Base-by-base conservation (phyloP, 2,888 invertebrate genomes). In the Clepsis dumicolana region DNA sequence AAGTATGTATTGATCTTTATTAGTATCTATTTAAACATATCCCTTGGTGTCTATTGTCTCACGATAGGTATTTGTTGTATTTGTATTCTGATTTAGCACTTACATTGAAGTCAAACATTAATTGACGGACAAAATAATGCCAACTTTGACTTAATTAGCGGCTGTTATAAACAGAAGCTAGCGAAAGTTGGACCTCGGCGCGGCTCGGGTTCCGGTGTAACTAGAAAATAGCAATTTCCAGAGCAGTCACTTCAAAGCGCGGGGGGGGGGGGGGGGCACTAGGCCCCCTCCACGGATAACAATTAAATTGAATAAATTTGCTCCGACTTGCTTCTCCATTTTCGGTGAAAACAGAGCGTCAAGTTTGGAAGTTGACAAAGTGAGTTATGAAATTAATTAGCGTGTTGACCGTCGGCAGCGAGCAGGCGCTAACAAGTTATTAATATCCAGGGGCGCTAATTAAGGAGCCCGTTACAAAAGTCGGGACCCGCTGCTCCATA, bases 331-430 rank as follows among this genome's bases (percentile, higher is more conserved):
- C 64, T 64, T 48, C 48, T 44, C 57, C 64, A 50, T 25, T 65
- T 56, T 57, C 50, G 50, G 48, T 35, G 32, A 65, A 65, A 65
- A 65, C 64, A 65, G 48, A 38, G 35, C 38, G 64, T 21, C 64
- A 65, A 59, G 48, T 18, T 64, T 52, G 52, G 59, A 65, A 65
- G 65, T 65, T 65, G 52, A 60, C 65, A 65, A 65, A 65, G 59
- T 52, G 52, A 65, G 65, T 65, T 65, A 52, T 29, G 64, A 65
- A 65, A 65, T 65, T 65, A 65, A 65, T 65, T 65, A 65, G 59
- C 59, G 65, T 59, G 59, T 65, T 59, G 59, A 41, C 59, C 52
- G 65, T 10, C 14, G 18, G 5, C 38, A 16, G 27, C 5, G 54
- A 50, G 24, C 21, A 27, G 60, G 25, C 41, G 29, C 24, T 12